Evolutionary conservation across 92 coral and sea anemone genomes (phyloP), one percentile per base, ranked within the genome.

Genomic region (Plumapathes pennacea): DNA sequence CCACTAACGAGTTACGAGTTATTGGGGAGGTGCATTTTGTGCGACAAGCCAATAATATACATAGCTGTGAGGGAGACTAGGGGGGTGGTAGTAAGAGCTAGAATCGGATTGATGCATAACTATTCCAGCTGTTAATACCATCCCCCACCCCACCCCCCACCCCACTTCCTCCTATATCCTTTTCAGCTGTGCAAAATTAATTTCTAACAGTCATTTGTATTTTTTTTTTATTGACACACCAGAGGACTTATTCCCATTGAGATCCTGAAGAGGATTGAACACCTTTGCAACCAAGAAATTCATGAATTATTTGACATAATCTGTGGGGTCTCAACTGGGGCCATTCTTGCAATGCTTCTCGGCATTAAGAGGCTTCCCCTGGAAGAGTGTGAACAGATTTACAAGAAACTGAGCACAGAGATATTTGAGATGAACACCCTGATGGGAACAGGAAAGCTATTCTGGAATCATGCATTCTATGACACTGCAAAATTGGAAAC

Each of bases 311-410:
- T 92, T 72, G 98, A 92, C 61, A 45, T 76, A 28, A 84, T 92
- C 32, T 92, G 98, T 64, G 98, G 98, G 10, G 83, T 90, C 1
- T 88, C 96, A 5, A 92, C 98, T 5, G 98, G 98, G 13, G 98
- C 96, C 21, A 88, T 92, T 9, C 54, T 92, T 4, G 96, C 98
- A 9, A 85, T 88, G 46, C 77, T 92, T 34, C 63, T 92, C 46
- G 94, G 87, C 12, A 67, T 92, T 25, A 88, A 76, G 84, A 88
- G 78, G 78, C 49, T 80, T 22, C 77, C 87, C 1, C 74, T 92
- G 26, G 96, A 84, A 21, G 98, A 92, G 32, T 92, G 98, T 69
- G 87, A 85, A 31, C 71, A 70, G 56, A 72, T 82, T 34, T 92
- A 92, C 56, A 81, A 71, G 27, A 85, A 88, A 34, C 77, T 92